Evolutionary conservation across 2,113 vertebrate species (phyloP).

Genomic region (Pteronura brasiliensis): DNA sequence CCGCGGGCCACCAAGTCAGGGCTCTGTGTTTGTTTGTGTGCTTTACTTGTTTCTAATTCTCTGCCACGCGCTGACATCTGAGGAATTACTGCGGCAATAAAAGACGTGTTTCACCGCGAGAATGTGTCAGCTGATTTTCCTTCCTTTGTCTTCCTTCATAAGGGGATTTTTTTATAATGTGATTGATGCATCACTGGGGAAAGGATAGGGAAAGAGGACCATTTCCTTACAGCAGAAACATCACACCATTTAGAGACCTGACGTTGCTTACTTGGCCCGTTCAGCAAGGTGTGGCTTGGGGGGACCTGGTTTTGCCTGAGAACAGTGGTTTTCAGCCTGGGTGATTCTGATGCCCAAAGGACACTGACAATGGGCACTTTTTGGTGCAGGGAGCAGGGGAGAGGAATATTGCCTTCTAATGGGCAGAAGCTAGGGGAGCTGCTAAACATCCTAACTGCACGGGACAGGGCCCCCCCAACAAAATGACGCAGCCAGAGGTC

Average conservation of each 20-base stretch:
- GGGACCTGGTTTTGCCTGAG: background rate
- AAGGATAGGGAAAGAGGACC: background rate
- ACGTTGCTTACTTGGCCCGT: background rate
- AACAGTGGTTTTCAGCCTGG: background rate
- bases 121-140: background rate
- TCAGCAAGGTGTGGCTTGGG: background rate
- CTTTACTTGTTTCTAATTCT: conserved; percentile 55
- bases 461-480: background rate
- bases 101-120: background rate
- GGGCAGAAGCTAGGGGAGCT: background rate
- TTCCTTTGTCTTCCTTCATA: background rate
- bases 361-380: background rate
- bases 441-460: background rate
- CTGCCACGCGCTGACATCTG: background rate
- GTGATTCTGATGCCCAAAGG: background rate
- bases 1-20: background rate
- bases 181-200: background rate
- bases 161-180: background rate
- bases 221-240: background rate
- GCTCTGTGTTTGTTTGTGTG: background rate
- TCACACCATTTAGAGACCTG: rapidly evolving
- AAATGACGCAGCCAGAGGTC: rapidly evolving
- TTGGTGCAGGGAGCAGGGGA: too few relatives aligned
- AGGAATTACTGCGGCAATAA: background rate
- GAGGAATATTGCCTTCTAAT: background rate